A percentile compares a stretch with the other conserved stretches of the same genome.
phyloP scores from a whole-genome alignment of 2,888 invertebrate genomes.

The Diplazon laetatorius region DNA sequence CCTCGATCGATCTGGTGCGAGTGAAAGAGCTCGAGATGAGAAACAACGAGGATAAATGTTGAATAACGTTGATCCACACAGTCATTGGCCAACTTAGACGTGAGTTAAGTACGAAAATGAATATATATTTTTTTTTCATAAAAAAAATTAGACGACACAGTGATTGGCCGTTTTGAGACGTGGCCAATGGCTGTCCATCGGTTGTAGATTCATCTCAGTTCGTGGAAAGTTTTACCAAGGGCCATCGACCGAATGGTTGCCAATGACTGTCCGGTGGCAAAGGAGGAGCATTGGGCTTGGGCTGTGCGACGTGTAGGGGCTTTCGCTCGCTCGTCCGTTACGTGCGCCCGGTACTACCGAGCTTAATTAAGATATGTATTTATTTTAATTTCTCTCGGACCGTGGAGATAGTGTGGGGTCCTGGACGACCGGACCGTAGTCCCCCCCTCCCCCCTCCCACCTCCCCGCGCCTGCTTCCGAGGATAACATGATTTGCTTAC shows the following conservation, averaged over 20 bases:
- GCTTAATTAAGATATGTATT: constrained; percentile 82
- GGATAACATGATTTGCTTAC: constrained; percentile 81
- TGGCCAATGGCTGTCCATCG: constrained; percentile 28
- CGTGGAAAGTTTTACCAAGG: constrained; percentile 12
- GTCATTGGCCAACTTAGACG: constrained; percentile 23
- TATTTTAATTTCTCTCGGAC: constrained; percentile 80
- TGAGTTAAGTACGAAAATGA: too few species aligned
- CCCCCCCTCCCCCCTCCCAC: too few species aligned
- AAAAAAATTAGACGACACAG: background rate
- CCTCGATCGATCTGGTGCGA: constrained; percentile 57
- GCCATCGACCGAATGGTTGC: constrained; percentile 33
- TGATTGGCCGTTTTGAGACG: constrained; percentile 19
- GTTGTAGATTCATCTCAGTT: constrained; percentile 29
- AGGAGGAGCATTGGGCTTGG: constrained; percentile 1
- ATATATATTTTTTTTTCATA: constrained; percentile 11
- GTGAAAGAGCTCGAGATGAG: constrained; percentile 32
- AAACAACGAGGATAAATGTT: constrained; percentile 30
- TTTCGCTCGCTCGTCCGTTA: constrained; percentile 71
- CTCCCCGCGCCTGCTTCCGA: constrained; percentile 71
- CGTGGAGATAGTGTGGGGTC: constrained; percentile 73
- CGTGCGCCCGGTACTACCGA: constrained; percentile 71
- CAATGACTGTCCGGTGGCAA: constrained; percentile 20
- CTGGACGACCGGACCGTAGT: constrained; percentile 65
- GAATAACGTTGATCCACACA: constrained; percentile 32
- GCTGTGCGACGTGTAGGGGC: constrained; percentile 25